phyloP scores from a whole-genome alignment of 2,888 invertebrate species.

The Synanthedon andrenaeformis region DNA sequence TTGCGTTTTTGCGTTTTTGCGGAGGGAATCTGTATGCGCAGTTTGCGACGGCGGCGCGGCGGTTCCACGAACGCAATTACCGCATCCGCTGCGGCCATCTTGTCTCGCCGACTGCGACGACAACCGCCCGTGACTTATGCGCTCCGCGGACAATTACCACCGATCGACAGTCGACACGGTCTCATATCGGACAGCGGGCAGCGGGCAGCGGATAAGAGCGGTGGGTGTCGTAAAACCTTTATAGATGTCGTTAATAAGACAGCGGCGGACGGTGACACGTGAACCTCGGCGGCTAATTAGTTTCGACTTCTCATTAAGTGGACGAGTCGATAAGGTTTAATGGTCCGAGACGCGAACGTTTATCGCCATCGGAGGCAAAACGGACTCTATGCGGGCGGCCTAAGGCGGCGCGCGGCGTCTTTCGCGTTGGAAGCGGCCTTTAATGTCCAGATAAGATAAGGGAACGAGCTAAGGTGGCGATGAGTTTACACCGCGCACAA shows the following conservation, averaged over 20 bases:
- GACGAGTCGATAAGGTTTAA: constrained; percentile 28
- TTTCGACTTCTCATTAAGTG: constrained; percentile 31
- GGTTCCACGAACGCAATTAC: constrained; percentile 63
- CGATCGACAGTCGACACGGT: constrained; percentile 37
- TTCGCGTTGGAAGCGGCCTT: constrained; percentile 24
- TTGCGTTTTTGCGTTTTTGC: constrained; percentile 36
- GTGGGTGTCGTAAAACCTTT: constrained; percentile 1
- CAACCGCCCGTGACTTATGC: constrained; percentile 23
- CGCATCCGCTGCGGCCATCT: constrained; percentile 62
- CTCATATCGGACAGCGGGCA: no score
- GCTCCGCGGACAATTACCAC: constrained; percentile 33
- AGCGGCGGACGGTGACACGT: not conserved
- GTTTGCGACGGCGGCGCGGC: constrained; percentile 16
- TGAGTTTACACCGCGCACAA: constrained; percentile 5
- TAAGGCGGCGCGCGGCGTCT: constrained; percentile 1
- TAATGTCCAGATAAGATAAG: constrained; percentile 43
- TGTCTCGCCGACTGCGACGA: constrained; percentile 13
- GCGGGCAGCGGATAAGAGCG: not conserved
- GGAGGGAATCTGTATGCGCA: constrained; percentile 47
- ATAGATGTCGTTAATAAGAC: constrained; percentile 1
- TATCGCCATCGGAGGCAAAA: not conserved
- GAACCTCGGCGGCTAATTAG: constrained; percentile 30
- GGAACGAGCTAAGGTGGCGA: constrained; percentile 12
- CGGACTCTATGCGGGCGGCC: not conserved
- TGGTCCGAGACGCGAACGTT: constrained; percentile 12